Evolutionary conservation across 2,113 vertebrate species (phyloP).

Genomic region (Ammodytes dubius): DNA sequence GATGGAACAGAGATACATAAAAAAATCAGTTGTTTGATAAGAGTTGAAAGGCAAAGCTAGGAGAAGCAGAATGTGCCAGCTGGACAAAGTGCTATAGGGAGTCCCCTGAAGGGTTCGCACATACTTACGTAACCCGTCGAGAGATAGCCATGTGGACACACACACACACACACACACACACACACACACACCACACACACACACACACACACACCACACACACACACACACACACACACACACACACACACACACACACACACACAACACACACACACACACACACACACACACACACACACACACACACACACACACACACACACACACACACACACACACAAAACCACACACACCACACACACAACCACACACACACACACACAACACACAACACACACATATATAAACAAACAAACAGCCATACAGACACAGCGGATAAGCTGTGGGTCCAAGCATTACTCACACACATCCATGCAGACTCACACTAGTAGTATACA

Average conservation of each 20-base stretch:
- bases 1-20: conserved; percentile 46
- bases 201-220: conserved; percentile 22
- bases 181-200: conserved; percentile 8
- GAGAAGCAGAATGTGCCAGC: conserved; percentile 52
- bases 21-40: conserved; percentile 25
- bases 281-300: conserved; percentile 27
- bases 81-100: conserved; percentile 58
- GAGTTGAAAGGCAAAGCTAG: conserved; percentile 46
- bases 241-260: too few relatives aligned
- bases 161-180: conserved; percentile 30
- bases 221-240: conserved; percentile 11
- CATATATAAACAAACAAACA: neutral
- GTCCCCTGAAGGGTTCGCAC: conserved; percentile 65
- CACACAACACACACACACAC: conserved; percentile 12
- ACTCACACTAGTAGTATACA: conserved; percentile 46
- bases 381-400: conserved; percentile 14
- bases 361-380: conserved; percentile 32
- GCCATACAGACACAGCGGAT: conserved; percentile 27
- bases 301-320: conserved; percentile 21
- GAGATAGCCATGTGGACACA: conserved; percentile 59
- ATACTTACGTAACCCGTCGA: conserved; percentile 66
- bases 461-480: conserved; percentile 52
- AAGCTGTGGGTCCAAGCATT: conserved; percentile 49
- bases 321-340: conserved; percentile 28
- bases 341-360: conserved; percentile 11